A percentile compares a stretch with the other conserved stretches of the same genome.
Evolutionary conservation across 2,888 invertebrate genomes (phyloP).

Genomic region (Acronicta aceris): DNA sequence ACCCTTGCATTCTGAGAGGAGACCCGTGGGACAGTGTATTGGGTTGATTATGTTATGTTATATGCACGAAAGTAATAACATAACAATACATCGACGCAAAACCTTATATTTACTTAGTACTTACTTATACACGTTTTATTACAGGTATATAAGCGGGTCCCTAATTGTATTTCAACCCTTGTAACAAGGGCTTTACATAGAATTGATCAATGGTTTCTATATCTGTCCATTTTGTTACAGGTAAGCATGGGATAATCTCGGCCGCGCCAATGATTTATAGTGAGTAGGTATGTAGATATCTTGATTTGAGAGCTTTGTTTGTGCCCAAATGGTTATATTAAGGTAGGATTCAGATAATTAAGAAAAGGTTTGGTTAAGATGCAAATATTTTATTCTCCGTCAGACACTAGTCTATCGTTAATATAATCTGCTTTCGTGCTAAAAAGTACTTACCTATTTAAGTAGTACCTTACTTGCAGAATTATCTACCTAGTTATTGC

Average conservation of each 20-base stretch:
- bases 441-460: no score
- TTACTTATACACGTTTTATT: not conserved
- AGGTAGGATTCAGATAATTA: conserved; percentile 11
- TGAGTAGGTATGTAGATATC: conserved; percentile 47
- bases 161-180: conserved; percentile 26
- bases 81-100: no score
- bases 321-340: no score
- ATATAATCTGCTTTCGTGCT: no score
- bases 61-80: no score
- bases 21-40: no score
- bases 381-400: not conserved
- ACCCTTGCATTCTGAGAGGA: no score
- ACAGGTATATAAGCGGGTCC: not conserved
- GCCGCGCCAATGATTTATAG: conserved; percentile 45
- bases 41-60: no score
- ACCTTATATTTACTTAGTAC: not conserved
- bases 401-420: no score
- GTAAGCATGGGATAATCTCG: conserved; percentile 51
- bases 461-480: no score
- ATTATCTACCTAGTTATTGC: not conserved
- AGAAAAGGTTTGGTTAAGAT: conserved; percentile 3
- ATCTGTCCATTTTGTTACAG: conserved; percentile 57
- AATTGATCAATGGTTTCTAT: conserved; percentile 49
- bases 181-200: conserved; percentile 28
- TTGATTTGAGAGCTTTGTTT: conserved; percentile 27